A percentile compares a stretch with the other conserved stretches of the same genome.
These are phyloP conservation scores for Dynastes tityus DNA, from an alignment of 2,888 invertebrate genomes.

Conservation along the genomic window DNA sequence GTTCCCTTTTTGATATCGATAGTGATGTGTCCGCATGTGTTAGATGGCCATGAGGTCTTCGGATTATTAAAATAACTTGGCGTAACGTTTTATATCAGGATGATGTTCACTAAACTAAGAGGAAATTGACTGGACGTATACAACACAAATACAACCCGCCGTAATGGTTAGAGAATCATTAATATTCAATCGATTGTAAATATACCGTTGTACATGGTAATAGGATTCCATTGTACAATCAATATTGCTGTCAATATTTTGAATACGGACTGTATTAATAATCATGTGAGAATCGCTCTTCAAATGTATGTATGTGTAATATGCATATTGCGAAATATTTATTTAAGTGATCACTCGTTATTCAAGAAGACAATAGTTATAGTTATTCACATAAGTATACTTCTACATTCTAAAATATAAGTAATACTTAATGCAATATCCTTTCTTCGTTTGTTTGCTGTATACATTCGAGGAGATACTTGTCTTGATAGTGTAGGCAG, in stretches of 20 bases:
- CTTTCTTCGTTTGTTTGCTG: too few species aligned
- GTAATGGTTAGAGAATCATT: slow-evolving; percentile 47
- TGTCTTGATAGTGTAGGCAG: too few species aligned
- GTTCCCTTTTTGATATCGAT: slow-evolving; percentile 39
- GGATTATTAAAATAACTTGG: slow-evolving; percentile 41
- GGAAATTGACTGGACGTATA: slow-evolving; percentile 25
- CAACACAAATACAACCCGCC: slow-evolving; percentile 37
- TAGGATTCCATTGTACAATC: slow-evolving; percentile 15
- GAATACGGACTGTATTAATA: slow-evolving; percentile 1
- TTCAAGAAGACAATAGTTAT: too few species aligned
- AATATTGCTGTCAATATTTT: slow-evolving; percentile 32
- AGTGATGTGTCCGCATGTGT: slow-evolving; percentile 40
- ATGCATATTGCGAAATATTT: neutral
- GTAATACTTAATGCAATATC: too few species aligned
- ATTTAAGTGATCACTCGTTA: too few species aligned
- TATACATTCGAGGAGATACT: too few species aligned
- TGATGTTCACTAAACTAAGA: slow-evolving; percentile 31
- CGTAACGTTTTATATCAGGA: slow-evolving; percentile 34
- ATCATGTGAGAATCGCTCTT: neutral
- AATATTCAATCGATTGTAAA: slow-evolving; percentile 55
- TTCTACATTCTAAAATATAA: too few species aligned
- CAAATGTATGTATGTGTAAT: neutral
- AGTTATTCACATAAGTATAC: too few species aligned
- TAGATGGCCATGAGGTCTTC: slow-evolving; percentile 19
- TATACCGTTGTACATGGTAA: slow-evolving; percentile 48